Evolutionary conservation across 2,888 invertebrate genomes (phyloP), one percentile per base, ranked within the genome.

Genomic region (Lathronympha strigana): DNA sequence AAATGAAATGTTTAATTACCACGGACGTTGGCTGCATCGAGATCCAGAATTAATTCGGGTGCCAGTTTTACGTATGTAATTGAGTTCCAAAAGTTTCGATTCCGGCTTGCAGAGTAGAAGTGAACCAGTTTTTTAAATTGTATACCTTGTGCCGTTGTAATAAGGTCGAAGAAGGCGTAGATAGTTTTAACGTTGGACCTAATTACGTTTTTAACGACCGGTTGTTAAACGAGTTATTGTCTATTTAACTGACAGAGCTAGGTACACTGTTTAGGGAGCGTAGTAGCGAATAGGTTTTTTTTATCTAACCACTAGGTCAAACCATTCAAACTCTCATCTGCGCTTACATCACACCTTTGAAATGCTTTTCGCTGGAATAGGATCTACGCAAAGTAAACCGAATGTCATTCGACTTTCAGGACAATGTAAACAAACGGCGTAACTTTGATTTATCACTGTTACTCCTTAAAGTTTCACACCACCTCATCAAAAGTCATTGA

Each of bases 1-100:
- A 53, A 58, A 9, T 58, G 23, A 58, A 45, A 51, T 58, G 33
- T 64, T 64, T 64, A 60, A 64, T 64, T 36, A 58, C 31, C 55
- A 21, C 17, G 40, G 45, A 19, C 51, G 25, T 55, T 51, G 51
- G 50, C 43, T 60, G 58, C 64, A 36, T 23, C 58, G 28, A 40
- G 53, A 45, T 58, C 45, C 58, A 53, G 58, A 64, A 45, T 58
- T 64, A 60, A 64, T 64, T 60, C 36, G 40, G 33, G 11, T 31
- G 43, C 31, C 57, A 28, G 53, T 64, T 64, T 50, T 47, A 49
- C 64, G 33, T 47, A 49, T 58, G 33, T 64, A 60, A 64, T 53
- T 51, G 60, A 60, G 58, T 64, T 53, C 58, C 19, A 19, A 33
- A 51, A 28, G 43, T 64, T 64, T 45, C 43, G 51, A 50, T 58